Evolutionary conservation across 2,888 invertebrate genomes (phyloP).

Genomic region (Allygus modestus): DNA sequence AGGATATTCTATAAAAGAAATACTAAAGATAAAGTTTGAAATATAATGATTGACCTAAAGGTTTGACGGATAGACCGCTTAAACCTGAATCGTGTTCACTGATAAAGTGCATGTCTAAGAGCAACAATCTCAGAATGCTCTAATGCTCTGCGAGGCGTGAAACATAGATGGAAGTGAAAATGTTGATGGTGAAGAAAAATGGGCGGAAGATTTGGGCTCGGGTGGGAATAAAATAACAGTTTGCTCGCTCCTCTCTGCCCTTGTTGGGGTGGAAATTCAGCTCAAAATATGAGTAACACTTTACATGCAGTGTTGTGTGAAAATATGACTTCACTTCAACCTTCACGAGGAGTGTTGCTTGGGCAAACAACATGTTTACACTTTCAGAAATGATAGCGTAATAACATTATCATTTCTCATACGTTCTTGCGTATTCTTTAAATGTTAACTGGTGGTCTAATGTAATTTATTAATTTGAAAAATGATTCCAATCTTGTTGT

Average conservation of each 20-base stretch:
- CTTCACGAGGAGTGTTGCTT: not conserved
- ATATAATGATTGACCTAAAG: too few species aligned
- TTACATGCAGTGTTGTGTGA: constrained; percentile 14
- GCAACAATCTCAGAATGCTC: not conserved
- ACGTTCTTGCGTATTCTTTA: too few species aligned
- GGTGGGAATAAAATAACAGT: constrained; percentile 36
- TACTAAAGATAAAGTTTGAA: too few species aligned
- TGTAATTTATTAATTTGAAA: too few species aligned
- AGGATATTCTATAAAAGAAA: too few species aligned
- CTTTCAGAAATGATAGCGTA: not conserved
- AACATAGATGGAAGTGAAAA: constrained; percentile 28
- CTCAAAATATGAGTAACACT: constrained; percentile 35
- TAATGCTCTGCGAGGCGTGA: too few species aligned
- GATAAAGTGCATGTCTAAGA: too few species aligned
- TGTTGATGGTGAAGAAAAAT: constrained; percentile 33
- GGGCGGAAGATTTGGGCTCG: constrained; percentile 40
- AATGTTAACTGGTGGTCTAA: too few species aligned
- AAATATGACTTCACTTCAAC: constrained; percentile 16
- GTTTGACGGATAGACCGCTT: too few species aligned
- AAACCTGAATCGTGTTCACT: too few species aligned
- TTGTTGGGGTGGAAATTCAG: not conserved
- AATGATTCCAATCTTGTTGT: too few species aligned
- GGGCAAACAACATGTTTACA: constrained; percentile 1
- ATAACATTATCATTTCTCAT: too few species aligned
- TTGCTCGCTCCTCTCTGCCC: not conserved